Conservation (phyloP, 2,113 vertebrate genomes). For the Gobio gobio region DNA sequence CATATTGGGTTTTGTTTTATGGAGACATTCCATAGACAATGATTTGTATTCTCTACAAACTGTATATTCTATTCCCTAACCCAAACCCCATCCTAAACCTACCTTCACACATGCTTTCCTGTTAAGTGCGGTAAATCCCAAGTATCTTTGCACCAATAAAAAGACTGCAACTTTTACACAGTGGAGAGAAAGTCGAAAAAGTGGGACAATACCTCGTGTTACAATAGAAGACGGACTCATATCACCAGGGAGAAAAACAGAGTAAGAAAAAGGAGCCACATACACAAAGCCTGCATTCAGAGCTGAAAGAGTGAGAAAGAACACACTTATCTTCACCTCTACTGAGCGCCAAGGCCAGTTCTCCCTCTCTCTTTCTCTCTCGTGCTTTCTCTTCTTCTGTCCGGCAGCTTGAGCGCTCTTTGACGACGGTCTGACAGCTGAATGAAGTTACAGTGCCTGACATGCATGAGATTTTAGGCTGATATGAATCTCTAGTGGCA, state of each 20-base stretch:
- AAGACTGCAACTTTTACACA: slow-evolving; percentile 4
- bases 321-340: slow-evolving; percentile 55
- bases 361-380: slow-evolving; percentile 21
- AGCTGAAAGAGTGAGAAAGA: slow-evolving; percentile 34
- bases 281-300: slow-evolving; percentile 56
- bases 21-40: not conserved
- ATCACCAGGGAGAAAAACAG: slow-evolving; percentile 36
- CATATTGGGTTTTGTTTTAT: too few species aligned
- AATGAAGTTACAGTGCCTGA: slow-evolving; percentile 40
- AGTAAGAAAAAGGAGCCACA: slow-evolving; percentile 33
- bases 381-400: slow-evolving; percentile 6
- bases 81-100: too few species aligned
- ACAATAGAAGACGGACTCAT: slow-evolving; percentile 38
- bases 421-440: slow-evolving; percentile 43
- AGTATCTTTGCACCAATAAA: not conserved
- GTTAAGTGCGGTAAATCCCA: not conserved
- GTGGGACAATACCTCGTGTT: not conserved
- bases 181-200: slow-evolving; percentile 9
- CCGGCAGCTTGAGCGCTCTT: not conserved
- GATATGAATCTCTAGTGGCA: slow-evolving; percentile 44
- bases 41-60: not conserved
- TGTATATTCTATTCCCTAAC: too few species aligned
- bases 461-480: slow-evolving; percentile 29
- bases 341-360: slow-evolving; percentile 36
- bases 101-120: not conserved